These are phyloP conservation scores for Scortum barcoo DNA, from an alignment of 2,113 vertebrate species.

Conservation along the genomic window DNA sequence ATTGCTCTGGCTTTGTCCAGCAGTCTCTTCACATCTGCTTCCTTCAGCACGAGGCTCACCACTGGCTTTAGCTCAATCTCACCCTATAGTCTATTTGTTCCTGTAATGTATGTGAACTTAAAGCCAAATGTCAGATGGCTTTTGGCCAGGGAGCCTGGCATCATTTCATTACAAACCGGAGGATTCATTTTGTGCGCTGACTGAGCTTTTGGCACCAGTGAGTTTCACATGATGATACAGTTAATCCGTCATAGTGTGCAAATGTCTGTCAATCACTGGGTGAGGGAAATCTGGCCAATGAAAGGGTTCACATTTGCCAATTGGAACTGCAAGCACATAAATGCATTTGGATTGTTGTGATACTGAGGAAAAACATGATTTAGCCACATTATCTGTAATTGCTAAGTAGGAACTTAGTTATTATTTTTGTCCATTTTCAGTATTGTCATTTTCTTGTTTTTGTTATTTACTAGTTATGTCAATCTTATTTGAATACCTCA, in stretches of 20 bases:
- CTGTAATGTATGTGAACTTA: conserved; percentile 27
- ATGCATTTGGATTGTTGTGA: not conserved
- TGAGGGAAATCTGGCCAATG: not conserved
- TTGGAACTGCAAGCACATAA: not conserved
- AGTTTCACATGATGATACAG: conserved; percentile 17
- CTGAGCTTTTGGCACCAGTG: conserved; percentile 7
- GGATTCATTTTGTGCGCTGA: conserved; percentile 9
- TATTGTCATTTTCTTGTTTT: not conserved
- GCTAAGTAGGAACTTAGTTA: not conserved
- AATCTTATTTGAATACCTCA: not conserved
- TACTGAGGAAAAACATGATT: not conserved
- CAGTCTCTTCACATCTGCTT: not conserved
- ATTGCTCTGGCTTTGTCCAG: not conserved
- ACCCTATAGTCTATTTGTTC: not conserved
- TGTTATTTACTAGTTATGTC: not conserved
- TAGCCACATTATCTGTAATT: too few species aligned
- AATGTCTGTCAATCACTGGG: conserved; percentile 23
- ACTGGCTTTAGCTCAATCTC: not conserved
- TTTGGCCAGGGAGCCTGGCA: conserved; percentile 15
- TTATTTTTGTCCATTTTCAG: not conserved
- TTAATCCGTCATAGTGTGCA: conserved; percentile 19
- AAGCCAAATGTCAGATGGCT: conserved; percentile 26
- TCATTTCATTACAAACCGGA: not conserved
- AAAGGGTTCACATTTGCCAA: not conserved
- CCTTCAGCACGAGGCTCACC: not conserved